Evolutionary conservation across 2,797 vertebrate species (phyloP).

Genomic region (Amazona ochrocephala): DNA sequence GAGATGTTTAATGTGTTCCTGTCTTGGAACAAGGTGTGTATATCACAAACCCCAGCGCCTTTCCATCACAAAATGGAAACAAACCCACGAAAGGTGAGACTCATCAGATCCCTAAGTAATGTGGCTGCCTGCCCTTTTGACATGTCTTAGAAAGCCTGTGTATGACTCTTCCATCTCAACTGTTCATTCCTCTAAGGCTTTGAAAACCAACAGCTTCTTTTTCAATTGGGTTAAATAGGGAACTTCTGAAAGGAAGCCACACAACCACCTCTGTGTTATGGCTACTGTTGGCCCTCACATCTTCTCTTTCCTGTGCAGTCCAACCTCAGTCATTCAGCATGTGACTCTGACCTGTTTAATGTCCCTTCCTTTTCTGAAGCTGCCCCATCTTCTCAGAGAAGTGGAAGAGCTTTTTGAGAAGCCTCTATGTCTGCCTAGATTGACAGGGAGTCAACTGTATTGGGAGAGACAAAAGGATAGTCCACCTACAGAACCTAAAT

Average conservation of each 20-base stretch:
- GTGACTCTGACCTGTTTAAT: not conserved
- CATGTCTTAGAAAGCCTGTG: not conserved
- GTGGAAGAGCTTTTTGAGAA: not conserved
- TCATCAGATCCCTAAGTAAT: not conserved
- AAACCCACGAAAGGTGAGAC: not conserved
- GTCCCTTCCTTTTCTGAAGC: not conserved
- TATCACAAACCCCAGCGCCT: rapidly evolving
- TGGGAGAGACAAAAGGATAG: rapidly evolving
- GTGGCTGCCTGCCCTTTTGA: not conserved
- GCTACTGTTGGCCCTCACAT: not conserved
- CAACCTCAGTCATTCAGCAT: not conserved
- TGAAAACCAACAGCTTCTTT: not conserved
- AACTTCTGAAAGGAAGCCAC: not conserved
- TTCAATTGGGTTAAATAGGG: not conserved
- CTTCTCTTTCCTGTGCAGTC: not conserved
- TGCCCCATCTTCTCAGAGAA: not conserved
- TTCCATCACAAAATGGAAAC: not conserved
- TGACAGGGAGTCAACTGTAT: not conserved
- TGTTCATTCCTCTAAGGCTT: not conserved
- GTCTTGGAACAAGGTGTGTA: not conserved
- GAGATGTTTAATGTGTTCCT: not conserved
- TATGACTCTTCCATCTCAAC: not conserved
- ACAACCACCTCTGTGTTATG: not conserved
- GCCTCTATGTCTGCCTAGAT: not conserved
- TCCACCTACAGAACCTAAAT: not conserved